These are phyloP conservation scores for Xanthia togata DNA, from an alignment of 2,888 invertebrate genomes.

Conservation along the genomic window DNA sequence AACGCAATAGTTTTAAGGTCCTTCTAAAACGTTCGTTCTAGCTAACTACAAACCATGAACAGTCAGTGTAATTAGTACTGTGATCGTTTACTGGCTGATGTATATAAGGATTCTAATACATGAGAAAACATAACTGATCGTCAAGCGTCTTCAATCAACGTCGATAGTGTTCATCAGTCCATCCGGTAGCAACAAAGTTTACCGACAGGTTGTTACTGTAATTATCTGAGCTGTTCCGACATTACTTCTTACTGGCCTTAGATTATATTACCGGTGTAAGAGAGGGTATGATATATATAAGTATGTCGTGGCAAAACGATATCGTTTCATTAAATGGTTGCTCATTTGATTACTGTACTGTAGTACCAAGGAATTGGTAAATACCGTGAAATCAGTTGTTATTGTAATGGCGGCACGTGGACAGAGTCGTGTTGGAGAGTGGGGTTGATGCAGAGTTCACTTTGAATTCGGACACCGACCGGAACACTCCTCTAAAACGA, in stretches of 20 bases:
- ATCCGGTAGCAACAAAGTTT: conserved; percentile 19
- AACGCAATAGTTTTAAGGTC: background rate
- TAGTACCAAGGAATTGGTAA: no score
- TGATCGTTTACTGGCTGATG: conserved; percentile 1
- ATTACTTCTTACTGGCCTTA: background rate
- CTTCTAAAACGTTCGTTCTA: background rate
- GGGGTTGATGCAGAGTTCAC: no score
- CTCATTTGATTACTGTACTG: no score
- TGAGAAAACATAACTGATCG: conserved; percentile 32
- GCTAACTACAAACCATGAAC: background rate
- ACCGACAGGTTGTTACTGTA: conserved; percentile 46
- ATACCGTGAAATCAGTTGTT: no score
- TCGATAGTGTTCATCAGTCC: conserved; percentile 10
- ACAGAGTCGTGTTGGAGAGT: no score
- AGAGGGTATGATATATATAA: no score
- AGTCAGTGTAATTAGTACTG: background rate
- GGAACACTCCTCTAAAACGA: no score
- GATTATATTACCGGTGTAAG: background rate
- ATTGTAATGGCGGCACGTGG: no score
- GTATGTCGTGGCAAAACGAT: no score
- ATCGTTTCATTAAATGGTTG: no score
- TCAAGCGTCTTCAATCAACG: conserved; percentile 38
- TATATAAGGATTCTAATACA: conserved; percentile 15
- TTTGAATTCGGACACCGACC: no score
- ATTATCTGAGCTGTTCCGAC: conserved; percentile 1